These are phyloP conservation scores for Chalcis sispes DNA, from an alignment of 2,888 invertebrate species.

Conservation along the genomic window DNA sequence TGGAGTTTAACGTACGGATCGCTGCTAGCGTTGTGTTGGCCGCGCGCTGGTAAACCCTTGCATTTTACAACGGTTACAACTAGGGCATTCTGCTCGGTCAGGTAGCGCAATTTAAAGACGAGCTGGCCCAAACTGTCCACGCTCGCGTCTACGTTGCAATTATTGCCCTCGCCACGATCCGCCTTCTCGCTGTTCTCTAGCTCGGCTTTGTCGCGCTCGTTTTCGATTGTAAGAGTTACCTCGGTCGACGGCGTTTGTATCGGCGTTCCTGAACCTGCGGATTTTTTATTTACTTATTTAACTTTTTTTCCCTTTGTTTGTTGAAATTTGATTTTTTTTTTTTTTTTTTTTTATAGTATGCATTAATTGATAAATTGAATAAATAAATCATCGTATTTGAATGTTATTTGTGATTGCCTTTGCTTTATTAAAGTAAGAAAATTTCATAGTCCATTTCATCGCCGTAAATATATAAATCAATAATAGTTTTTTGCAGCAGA, in stretches of 20 bases:
- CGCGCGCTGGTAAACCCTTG: slow-evolving; percentile 90
- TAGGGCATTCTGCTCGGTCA: slow-evolving; percentile 92
- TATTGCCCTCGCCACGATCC: slow-evolving; percentile 65
- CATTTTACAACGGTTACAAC: slow-evolving; percentile 95
- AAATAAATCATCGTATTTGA: too few relatives aligned
- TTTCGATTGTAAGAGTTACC: slow-evolving; percentile 73
- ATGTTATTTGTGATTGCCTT: too few relatives aligned
- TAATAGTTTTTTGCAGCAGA: too few relatives aligned
- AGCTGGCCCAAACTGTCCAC: slow-evolving; percentile 88
- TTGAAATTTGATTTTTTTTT: too few relatives aligned
- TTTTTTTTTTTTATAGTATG: too few relatives aligned
- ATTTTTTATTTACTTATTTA: not conserved
- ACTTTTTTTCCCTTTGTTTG: not conserved
- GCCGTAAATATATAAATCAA: too few relatives aligned
- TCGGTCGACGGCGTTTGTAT: slow-evolving; percentile 67
- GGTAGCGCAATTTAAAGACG: slow-evolving; percentile 93
- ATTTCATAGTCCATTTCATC: too few relatives aligned
- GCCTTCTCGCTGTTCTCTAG: slow-evolving; percentile 80
- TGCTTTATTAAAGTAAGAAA: too few relatives aligned
- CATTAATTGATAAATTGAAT: too few relatives aligned
- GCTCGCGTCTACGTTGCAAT: slow-evolving; percentile 77
- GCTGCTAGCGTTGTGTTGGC: slow-evolving; percentile 87
- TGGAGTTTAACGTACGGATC: slow-evolving; percentile 99
- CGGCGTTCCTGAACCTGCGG: slow-evolving; percentile 67
- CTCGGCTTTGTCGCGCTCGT: slow-evolving; percentile 79